Evolutionary conservation across 1,140 invertebrate species (phyloP).

Genomic region (Tetramorium simillimum): DNA sequence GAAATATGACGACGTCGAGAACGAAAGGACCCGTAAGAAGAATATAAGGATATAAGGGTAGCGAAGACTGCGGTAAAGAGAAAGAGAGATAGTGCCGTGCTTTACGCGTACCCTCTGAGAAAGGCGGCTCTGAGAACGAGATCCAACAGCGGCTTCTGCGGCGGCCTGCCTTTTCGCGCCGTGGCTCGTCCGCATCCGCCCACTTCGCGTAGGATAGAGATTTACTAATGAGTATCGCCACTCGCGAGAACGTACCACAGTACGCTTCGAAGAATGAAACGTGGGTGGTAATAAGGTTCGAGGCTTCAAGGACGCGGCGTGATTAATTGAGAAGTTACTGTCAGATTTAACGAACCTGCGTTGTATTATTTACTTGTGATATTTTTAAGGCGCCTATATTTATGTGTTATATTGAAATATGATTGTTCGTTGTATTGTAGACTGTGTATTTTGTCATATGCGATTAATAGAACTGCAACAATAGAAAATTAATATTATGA

Average conservation of each 20-base stretch:
- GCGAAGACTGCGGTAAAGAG: conserved; percentile 4
- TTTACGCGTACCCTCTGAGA: conserved; percentile 30
- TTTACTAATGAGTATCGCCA: conserved; percentile 63
- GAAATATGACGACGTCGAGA: conserved; percentile 48
- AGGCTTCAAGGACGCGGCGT: conserved; percentile 27
- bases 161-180: conserved; percentile 58
- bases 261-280: conserved; percentile 7
- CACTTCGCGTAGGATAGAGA: conserved; percentile 47
- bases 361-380: conserved; percentile 16
- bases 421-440: background rate
- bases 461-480: background rate
- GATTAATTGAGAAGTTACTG: conserved; percentile 56
- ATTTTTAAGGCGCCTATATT: background rate
- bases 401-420: background rate
- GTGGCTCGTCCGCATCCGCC: conserved; percentile 46
- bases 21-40: conserved; percentile 17
- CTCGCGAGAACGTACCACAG: background rate
- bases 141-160: conserved; percentile 48
- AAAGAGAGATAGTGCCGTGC: conserved; percentile 14
- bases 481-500: background rate
- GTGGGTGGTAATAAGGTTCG: conserved; percentile 53
- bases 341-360: conserved; percentile 31
- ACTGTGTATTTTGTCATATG: background rate
- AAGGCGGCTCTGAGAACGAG: conserved; percentile 46
- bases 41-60: conserved; percentile 42